These are phyloP conservation scores for Callorhinus ursinus DNA, from an alignment of 2,113 vertebrate species.

Conservation along the genomic window DNA sequence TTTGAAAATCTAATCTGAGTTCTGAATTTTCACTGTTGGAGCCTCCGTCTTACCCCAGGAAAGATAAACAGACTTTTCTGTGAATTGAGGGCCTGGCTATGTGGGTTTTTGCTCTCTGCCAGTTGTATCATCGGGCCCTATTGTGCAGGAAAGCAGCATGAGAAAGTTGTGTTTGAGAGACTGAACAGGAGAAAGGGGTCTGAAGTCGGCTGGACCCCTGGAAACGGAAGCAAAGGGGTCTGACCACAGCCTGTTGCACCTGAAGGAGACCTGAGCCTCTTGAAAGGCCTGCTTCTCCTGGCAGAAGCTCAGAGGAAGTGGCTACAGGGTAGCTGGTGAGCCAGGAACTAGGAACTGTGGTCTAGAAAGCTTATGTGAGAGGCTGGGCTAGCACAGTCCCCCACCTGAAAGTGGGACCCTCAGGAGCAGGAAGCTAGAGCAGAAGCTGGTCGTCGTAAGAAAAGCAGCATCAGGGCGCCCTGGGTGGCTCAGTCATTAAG, in stretches of 20 bases:
- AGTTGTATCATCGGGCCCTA: neutral
- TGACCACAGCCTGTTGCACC: neutral
- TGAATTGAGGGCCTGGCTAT: neutral
- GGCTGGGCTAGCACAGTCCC: neutral
- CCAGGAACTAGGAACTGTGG: neutral
- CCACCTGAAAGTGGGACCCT: neutral
- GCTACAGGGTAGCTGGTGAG: neutral
- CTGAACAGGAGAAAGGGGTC: neutral
- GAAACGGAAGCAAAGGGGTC: neutral
- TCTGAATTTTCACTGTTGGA: slow-evolving; percentile 30
- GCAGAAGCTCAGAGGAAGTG: neutral
- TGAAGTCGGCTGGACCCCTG: neutral
- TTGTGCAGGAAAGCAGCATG: neutral
- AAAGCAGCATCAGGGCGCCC: neutral
- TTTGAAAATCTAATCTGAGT: slow-evolving; percentile 39
- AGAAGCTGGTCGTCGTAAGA: neutral
- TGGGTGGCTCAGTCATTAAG: too few species aligned
- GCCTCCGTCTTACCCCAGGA: neutral
- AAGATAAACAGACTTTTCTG: slow-evolving; percentile 16
- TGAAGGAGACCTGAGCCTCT: neutral
- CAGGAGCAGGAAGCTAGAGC: neutral
- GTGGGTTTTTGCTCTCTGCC: neutral
- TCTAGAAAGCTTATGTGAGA: neutral
- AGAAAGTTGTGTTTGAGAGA: neutral
- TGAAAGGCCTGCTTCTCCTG: neutral